phyloP scores from a whole-genome alignment of 2,113 vertebrate species.

The Ovibos moschatus region DNA sequence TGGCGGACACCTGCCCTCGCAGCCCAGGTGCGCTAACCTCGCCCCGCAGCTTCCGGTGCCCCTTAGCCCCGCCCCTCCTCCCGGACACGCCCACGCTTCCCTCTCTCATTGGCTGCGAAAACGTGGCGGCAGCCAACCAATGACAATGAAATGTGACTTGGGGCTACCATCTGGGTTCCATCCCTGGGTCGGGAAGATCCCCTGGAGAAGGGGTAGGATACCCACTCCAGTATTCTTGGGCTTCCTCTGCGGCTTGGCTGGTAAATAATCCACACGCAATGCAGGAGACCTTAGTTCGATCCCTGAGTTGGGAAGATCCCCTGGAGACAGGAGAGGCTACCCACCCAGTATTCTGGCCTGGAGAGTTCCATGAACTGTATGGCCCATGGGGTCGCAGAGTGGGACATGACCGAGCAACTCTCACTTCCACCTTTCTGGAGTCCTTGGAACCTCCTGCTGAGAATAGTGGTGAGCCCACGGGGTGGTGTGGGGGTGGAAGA shows the following conservation, averaged over 20 bases:
- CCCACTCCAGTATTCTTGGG: not conserved
- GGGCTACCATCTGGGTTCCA: not conserved
- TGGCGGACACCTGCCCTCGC: not conserved
- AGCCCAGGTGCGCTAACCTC: not conserved
- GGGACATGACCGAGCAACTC: not conserved
- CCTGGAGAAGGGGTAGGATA: not conserved
- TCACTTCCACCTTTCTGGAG: not conserved
- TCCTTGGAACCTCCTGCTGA: not conserved
- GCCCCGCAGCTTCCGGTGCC: fast-evolving
- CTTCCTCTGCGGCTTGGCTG: not conserved
- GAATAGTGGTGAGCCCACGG: not conserved
- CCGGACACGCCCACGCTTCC: not conserved
- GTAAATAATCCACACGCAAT: not conserved
- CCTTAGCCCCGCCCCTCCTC: not conserved
- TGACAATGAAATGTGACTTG: not conserved
- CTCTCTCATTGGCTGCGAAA: not conserved
- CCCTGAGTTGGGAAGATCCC: not conserved
- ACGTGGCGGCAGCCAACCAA: not conserved
- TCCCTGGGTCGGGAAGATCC: not conserved
- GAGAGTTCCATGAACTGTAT: not conserved
- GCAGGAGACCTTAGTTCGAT: not conserved
- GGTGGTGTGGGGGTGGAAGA: not conserved
- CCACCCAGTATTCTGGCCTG: not conserved
- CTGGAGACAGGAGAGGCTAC: not conserved
- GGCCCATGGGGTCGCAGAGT: not conserved